phyloP scores from a whole-genome alignment of 2,888 invertebrate species.

The Altica lythri region DNA sequence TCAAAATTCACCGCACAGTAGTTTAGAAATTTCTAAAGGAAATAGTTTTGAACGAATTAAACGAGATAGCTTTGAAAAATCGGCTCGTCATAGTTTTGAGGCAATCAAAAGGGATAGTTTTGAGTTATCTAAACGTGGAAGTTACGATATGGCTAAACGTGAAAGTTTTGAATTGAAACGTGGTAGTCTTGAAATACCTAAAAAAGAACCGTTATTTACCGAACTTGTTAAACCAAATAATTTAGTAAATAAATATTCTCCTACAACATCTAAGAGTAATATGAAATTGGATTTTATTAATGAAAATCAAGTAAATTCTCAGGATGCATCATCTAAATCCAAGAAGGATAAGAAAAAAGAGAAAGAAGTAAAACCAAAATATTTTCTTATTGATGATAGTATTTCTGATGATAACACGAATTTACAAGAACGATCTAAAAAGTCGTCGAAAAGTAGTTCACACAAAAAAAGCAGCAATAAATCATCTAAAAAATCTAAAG shows the following conservation, averaged over 20 bases:
- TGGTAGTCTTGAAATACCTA: conserved; percentile 34
- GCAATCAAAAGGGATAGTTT: conserved; percentile 1
- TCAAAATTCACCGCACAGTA: not conserved
- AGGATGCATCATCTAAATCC: conserved; percentile 29
- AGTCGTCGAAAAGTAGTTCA: conserved; percentile 47
- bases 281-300: conserved; percentile 20
- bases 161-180: conserved; percentile 40
- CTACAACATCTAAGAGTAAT: conserved; percentile 20
- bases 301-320: conserved; percentile 23
- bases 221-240: conserved; percentile 26
- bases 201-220: conserved; percentile 26
- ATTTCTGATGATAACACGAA: conserved; percentile 52
- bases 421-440: conserved; percentile 36
- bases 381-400: conserved; percentile 60
- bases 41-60: conserved; percentile 13
- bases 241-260: conserved; percentile 14
- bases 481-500: conserved; percentile 46
- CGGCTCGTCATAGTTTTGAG: too few species aligned
- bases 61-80: conserved; percentile 1
- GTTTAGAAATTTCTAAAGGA: conserved; percentile 13
- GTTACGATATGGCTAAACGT: conserved; percentile 30
- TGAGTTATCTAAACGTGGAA: conserved; percentile 17
- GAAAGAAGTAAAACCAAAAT: conserved; percentile 58
- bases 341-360: conserved; percentile 52
- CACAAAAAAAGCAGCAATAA: conserved; percentile 49